Percentiles rank a stretch among this genome's conserved stretches.
Conservation (phyloP, 2,113 vertebrate genomes). For the Vanacampus margaritifer region DNA sequence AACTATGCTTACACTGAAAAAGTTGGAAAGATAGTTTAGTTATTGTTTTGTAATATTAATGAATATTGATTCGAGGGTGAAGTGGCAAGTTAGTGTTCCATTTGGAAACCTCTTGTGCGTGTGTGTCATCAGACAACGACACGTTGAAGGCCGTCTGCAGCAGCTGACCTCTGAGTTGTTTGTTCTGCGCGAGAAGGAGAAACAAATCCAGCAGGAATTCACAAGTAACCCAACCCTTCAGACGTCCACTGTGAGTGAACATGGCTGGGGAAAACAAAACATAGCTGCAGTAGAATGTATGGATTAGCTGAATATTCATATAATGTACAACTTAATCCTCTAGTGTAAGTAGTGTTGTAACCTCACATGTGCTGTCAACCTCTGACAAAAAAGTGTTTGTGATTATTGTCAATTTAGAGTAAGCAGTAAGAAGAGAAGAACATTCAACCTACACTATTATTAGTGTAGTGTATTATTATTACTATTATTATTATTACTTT, state of each 20-base stretch:
- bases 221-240: conserved; percentile 32
- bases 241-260: conserved; percentile 45
- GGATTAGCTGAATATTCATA: background rate
- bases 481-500: no score
- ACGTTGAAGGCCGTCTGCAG: conserved; percentile 42
- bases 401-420: no score
- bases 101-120: background rate
- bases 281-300: background rate
- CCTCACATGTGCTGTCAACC: background rate
- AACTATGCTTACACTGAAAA: no score
- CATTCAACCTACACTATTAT: background rate
- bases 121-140: conserved; percentile 49
- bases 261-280: background rate
- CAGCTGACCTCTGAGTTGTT: conserved; percentile 44
- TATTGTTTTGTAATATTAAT: background rate
- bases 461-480: background rate
- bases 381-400: background rate
- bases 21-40: background rate
- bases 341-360: background rate
- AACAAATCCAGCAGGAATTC: conserved; percentile 22
- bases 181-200: conserved; percentile 44
- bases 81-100: background rate
- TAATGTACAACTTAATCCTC: background rate
- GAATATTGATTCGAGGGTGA: background rate
- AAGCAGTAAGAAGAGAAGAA: background rate